phyloP scores from a whole-genome alignment of 2,888 invertebrate species.

The Drosophila sordidula region DNA sequence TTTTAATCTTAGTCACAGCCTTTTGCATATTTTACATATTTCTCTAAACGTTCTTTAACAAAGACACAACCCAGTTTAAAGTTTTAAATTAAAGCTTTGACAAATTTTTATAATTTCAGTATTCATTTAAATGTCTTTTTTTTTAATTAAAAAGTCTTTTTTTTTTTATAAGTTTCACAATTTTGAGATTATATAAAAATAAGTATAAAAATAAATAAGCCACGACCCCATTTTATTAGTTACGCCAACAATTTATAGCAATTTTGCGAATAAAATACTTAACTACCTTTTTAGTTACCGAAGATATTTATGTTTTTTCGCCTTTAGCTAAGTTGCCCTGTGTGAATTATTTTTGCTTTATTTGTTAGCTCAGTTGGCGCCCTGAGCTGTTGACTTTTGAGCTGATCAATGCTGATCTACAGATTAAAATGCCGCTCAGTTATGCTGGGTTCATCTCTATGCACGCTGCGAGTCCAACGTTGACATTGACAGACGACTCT shows the following conservation, averaged over 20 bases:
- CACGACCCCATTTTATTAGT: neutral
- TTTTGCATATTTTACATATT: neutral
- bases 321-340: no score
- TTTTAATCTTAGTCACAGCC: neutral
- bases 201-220: neutral
- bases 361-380: neutral
- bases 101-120: no score
- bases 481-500: conserved; percentile 66
- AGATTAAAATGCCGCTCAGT: conserved; percentile 55
- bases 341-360: neutral
- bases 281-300: conserved; percentile 7
- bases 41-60: neutral
- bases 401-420: conserved; percentile 26
- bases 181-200: neutral
- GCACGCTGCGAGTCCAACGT: conserved; percentile 29
- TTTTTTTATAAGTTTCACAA: neutral
- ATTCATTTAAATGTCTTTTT: neutral
- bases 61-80: neutral
- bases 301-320: conserved; percentile 6
- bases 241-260: neutral
- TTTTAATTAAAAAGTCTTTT: neutral
- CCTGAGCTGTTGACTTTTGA: neutral
- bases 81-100: no score
- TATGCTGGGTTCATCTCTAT: conserved; percentile 52
- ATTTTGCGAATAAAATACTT: conserved; percentile 11